A percentile compares a stretch with the other conserved stretches of the same genome.
Conservation (phyloP, 2,113 vertebrate genomes). For the Dromaius novaehollandiae region DNA sequence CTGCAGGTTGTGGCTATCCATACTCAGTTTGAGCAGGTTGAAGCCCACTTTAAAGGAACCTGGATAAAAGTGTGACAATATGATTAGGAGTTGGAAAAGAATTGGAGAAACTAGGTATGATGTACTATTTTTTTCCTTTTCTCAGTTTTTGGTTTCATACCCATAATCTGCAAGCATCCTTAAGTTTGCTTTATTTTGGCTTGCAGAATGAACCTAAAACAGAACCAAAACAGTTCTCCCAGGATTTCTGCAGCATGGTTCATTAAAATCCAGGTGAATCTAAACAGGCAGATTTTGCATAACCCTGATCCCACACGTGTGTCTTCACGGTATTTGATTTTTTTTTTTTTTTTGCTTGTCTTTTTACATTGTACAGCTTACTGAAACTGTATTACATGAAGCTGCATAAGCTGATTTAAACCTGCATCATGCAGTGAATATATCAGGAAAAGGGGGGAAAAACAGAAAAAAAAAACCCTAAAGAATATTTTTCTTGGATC, state of each 20-base stretch:
- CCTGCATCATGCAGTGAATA: background rate
- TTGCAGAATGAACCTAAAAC: background rate
- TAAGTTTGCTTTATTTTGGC: background rate
- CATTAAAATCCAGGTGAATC: background rate
- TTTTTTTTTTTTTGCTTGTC: background rate
- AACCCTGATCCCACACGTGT: background rate
- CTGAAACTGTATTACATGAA: background rate
- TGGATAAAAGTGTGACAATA: background rate
- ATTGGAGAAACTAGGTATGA: background rate
- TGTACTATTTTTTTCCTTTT: fast-evolving
- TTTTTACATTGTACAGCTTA: background rate
- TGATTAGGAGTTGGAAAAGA: background rate
- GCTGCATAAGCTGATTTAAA: background rate
- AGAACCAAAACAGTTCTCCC: background rate
- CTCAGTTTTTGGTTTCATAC: background rate
- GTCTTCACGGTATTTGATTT: background rate
- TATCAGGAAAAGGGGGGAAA: background rate
- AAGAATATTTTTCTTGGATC: background rate
- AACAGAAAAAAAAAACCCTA: background rate
- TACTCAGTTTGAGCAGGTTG: background rate
- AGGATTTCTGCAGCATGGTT: background rate
- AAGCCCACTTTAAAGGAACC: background rate
- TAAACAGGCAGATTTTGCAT: background rate
- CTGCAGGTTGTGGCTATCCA: background rate
- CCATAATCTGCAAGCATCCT: background rate